Base-by-base conservation (phyloP, 2,797 vertebrate species). In the Platalea minor region DNA sequence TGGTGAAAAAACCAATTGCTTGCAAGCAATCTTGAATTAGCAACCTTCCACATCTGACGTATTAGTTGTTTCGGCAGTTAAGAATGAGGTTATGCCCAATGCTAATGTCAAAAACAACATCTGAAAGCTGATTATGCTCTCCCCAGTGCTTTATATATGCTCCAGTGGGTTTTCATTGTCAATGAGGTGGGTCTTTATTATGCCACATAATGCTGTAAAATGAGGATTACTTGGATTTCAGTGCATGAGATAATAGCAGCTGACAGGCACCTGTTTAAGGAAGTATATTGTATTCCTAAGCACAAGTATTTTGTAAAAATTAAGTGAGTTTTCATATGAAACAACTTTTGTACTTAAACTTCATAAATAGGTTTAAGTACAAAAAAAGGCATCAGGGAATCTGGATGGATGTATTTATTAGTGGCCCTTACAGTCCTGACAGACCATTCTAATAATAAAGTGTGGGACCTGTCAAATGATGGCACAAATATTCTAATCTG, bases 381-480 rank as follows among this genome's bases (percentile, higher is more conserved):
- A 94, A 96, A 97, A 97, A 98, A 98, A 61, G 31, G 10, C 46
- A 63, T 65, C 9, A 13, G 28, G 48, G 57, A 96, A 97, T 97
- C 95, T 98, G 96, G 88, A 95, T 92, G 39, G 96, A 97, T 97
- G 96, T 97, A 97, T 98, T 98, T 98, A 98, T 98, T 97, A 98
- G 97, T 95, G 94, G 96, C 93, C 88, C 88, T 95, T 96, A 92
- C 76, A 77, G 74, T 80, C 77, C 80, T 91, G 69, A 89, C 90
- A 97, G 97, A 97, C 97, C 93, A 94, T 97, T 97, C 97, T 98
- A 98, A 98, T 98, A 98, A 98, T 98, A 98, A 98, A 98, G 97
- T 74, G 57, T 97, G 98, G 95, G 97, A 98, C 97, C 97, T 98
- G 97, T 98, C 98, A 98, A 98, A 98, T 93, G 95, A 98, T 97